Evolutionary conservation across 2,797 vertebrate genomes (phyloP), one percentile per base, ranked within the genome.

Genomic region (Cheirogaleus major): DNA sequence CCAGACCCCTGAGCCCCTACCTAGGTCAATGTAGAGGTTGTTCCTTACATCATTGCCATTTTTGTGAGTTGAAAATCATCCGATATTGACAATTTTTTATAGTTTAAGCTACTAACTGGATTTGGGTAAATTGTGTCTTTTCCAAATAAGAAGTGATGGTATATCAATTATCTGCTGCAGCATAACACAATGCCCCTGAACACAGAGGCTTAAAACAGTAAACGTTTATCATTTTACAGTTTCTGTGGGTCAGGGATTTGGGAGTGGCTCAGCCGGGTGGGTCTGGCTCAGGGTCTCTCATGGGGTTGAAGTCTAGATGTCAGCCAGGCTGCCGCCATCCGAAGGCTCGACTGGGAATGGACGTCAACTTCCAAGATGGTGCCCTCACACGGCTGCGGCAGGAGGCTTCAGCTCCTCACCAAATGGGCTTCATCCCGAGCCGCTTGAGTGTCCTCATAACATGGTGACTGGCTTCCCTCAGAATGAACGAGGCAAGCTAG

Each of bases 21-120:
- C 43, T 52, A 11, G 25, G 25, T 32, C 78, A 38, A 9, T 0
- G 17, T 4, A 57, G 67, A 93, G 15, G 4, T 23, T 50, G 11
- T 25, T 15, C 5, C 20, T 1, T 5, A 41, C 2, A 5, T 30
- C 25, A 0, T n/a, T 14, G 13, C 12, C 27, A 7, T 18, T 17
- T 69, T 9, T 14, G 25, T 73, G 38, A 48, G 65, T 52, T 48
- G 70, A 84, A 69, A 48, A 17, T 22, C 6, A 30, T 43, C 48
- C 30, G 22, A 35, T 38, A 22, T 20, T 63, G 35, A 91, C 3
- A 73, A 23, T 41, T 80, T 52, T 7, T 1, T 8, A 11, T 41
- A 35, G 18, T 79, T 75, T 79, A 79, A 91, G 14, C 22, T 73
- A 59, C 78, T 75, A 41, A 48, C 4, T 79, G 13, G 30, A 79